Base-by-base conservation (phyloP, 2,797 vertebrate genomes). In the Sebastes umbrosus region DNA sequence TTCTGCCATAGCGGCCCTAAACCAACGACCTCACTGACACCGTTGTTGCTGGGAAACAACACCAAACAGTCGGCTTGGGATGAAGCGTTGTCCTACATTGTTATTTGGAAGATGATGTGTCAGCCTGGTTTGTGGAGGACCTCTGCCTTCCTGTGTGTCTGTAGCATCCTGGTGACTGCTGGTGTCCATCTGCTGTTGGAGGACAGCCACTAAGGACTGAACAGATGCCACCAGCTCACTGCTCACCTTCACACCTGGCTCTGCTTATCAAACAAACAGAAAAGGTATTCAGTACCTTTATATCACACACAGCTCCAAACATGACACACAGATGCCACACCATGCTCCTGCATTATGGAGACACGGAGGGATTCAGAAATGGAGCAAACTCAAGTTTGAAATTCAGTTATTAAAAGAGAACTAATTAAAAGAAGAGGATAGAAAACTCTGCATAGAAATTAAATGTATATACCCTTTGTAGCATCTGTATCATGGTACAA, bases 131-230 rank as follows among this genome's bases (percentile, higher is more conserved):
- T 84, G 80, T 67, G 24, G 74, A 43, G 32, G 67, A 73, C 3
- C 25, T 78, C 18, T 55, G 60, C 36, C 43, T 36, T 82, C 59
- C 22, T 63, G 75, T 34, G 59, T 13, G 16, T 84, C 69, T 59
- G 22, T 20, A 16, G 59, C 57, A 16, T 83, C 73, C 54, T 65
- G 81, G 7, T 31, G 74, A 72, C 75, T 52, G 43, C 81, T 87
- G 71, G 66, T 54, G 57, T 90, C 77, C 3, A 91, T 75, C 83
- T 95, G 95, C 25, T 94, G 92, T 70, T 93, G 94, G 73, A 94
- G 87, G 74, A 92, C 92, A 24, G 70, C 34, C 85, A 93, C 85
- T 60, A 93, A 87, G 63, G 95, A 92, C 62, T 95, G 95, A 77
- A 93, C 91, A 55, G 95, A 93, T 6, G 83, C 68, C 84, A 92